Conservation (phyloP, 2,797 vertebrate genomes). For the Pangasius krempfi region DNA sequence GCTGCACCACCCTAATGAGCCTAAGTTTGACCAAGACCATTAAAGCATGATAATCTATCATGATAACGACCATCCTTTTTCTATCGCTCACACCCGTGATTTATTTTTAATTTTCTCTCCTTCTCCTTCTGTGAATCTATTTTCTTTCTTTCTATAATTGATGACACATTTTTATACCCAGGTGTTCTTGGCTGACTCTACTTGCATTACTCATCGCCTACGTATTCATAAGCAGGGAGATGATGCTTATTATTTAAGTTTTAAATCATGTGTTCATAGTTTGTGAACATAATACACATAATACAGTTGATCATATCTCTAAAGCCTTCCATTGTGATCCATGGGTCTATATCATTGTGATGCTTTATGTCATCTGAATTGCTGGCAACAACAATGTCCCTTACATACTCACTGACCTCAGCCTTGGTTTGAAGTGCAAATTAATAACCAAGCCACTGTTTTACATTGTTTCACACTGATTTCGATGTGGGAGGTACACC, state of each 20-base stretch:
- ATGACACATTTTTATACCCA: neutral
- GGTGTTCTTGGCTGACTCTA: neutral
- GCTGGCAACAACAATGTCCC: neutral
- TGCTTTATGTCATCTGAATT: neutral
- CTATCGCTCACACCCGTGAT: neutral
- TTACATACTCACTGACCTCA: slow-evolving; percentile 18
- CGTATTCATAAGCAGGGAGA: neutral
- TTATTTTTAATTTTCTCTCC: neutral
- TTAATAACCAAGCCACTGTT: slow-evolving; percentile 25
- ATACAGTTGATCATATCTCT: neutral
- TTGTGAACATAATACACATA: neutral
- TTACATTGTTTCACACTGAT: slow-evolving; percentile 15
- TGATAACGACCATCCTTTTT: neutral
- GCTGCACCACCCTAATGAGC: neutral
- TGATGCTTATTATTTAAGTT: too few relatives aligned
- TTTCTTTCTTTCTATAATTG: neutral
- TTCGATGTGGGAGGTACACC: slow-evolving; percentile 15
- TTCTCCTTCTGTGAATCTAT: neutral
- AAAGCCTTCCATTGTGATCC: neutral
- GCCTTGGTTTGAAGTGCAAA: slow-evolving; percentile 29
- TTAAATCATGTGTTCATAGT: neutral
- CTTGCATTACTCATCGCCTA: neutral
- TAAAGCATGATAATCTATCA: neutral
- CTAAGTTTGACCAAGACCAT: neutral
- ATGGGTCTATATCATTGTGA: neutral